Conservation (phyloP, 2,888 invertebrate species). For the Entomobrya proxima region DNA sequence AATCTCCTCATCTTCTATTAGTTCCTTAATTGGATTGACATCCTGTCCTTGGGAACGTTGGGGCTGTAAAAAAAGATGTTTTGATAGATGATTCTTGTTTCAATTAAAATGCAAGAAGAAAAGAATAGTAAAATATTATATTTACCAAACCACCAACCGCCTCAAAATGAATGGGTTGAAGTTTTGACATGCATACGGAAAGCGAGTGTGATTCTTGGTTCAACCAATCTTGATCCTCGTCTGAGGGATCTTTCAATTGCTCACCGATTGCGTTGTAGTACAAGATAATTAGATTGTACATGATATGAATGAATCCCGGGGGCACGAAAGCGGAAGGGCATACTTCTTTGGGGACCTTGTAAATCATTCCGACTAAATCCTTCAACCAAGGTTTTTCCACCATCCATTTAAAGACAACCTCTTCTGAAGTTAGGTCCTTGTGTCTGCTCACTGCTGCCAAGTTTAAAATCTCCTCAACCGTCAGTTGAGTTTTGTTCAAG, state of each 20-base stretch:
- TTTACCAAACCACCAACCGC: constrained; percentile 36
- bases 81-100: too few relatives aligned
- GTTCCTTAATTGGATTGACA: not conserved
- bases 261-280: constrained; percentile 29
- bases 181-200: not conserved
- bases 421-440: not conserved
- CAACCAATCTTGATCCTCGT: not conserved
- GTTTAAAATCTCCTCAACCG: not conserved
- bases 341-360: not conserved
- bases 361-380: not conserved
- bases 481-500: not conserved
- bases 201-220: not conserved
- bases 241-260: not conserved
- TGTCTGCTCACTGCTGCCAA: not conserved
- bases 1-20: not conserved
- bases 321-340: not conserved
- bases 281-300: constrained; percentile 37
- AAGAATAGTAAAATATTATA: too few relatives aligned
- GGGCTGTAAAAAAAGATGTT: too few relatives aligned
- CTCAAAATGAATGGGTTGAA: not conserved
- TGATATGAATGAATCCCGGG: not conserved
- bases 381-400: constrained; percentile 4
- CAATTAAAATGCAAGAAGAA: too few relatives aligned
- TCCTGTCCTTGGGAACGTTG: too few relatives aligned
- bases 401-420: constrained; percentile 3